Evolutionary conservation across 2,113 vertebrate genomes (phyloP).

Genomic region (Mystacornis crossleyi): DNA sequence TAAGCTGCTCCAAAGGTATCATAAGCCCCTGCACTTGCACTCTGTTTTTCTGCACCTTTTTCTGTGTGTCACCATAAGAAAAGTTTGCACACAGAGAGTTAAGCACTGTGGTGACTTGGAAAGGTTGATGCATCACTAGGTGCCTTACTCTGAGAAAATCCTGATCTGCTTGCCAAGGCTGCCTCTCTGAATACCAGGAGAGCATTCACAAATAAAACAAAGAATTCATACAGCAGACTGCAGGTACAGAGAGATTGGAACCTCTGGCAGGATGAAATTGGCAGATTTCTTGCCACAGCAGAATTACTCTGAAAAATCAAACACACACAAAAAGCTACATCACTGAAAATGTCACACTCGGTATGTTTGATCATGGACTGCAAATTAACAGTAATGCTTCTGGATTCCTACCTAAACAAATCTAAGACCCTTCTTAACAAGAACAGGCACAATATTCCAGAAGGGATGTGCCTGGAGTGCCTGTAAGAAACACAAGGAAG

Average conservation of each 20-base stretch:
- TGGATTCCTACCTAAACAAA: background rate
- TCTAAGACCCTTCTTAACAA: background rate
- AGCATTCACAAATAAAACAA: background rate
- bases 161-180: background rate
- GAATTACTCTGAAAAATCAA: background rate
- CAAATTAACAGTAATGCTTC: background rate
- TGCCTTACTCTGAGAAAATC: background rate
- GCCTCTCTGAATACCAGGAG: background rate
- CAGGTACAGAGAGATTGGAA: background rate
- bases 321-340: background rate
- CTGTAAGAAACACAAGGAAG: background rate
- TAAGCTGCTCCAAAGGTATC: background rate
- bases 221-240: background rate
- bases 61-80: accelerated
- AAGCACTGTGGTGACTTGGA: background rate
- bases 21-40: background rate
- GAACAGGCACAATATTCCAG: background rate
- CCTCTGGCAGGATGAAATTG: background rate
- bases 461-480: background rate
- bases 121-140: background rate
- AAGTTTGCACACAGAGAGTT: background rate
- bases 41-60: background rate
- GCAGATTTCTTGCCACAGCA: background rate
- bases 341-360: background rate
- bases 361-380: background rate